Percentiles rank a stretch among this genome's conserved stretches.
phyloP scores from a whole-genome alignment of 2,888 invertebrate species.

The Vesta saturnalis region DNA sequence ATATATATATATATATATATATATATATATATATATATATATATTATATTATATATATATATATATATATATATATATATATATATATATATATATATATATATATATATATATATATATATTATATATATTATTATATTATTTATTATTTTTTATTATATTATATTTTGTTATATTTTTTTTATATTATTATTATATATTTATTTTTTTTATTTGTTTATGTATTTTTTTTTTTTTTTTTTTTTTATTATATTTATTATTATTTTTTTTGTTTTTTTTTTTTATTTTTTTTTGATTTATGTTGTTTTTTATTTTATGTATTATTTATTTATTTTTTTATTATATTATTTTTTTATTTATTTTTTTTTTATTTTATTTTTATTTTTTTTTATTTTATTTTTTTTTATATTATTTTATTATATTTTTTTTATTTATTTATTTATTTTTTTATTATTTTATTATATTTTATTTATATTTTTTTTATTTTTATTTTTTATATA shows the following conservation, averaged over 20 bases:
- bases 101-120: too few relatives aligned
- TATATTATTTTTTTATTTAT: not conserved
- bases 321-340: not conserved
- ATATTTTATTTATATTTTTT: not conserved
- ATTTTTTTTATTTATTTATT: not conserved
- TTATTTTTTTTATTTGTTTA: not conserved
- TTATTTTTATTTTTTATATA: not conserved
- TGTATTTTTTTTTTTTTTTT: not conserved
- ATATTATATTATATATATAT: too few relatives aligned
- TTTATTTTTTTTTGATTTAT: not conserved
- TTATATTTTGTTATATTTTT: not conserved
- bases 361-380: not conserved
- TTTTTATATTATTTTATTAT: not conserved
- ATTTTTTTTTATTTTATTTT: not conserved
- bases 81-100: too few relatives aligned
- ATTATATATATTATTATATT: too few relatives aligned
- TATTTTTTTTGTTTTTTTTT: not conserved
- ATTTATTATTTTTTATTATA: not conserved
- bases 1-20: too few relatives aligned
- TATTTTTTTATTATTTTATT: not conserved
- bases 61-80: too few relatives aligned
- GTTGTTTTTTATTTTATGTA: not conserved
- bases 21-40: too few relatives aligned
- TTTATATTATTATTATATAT: not conserved
- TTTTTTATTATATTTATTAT: not conserved